These are phyloP conservation scores for Centroberyx gerrardi DNA, from an alignment of 2,797 vertebrate genomes.

Conservation along the genomic window DNA sequence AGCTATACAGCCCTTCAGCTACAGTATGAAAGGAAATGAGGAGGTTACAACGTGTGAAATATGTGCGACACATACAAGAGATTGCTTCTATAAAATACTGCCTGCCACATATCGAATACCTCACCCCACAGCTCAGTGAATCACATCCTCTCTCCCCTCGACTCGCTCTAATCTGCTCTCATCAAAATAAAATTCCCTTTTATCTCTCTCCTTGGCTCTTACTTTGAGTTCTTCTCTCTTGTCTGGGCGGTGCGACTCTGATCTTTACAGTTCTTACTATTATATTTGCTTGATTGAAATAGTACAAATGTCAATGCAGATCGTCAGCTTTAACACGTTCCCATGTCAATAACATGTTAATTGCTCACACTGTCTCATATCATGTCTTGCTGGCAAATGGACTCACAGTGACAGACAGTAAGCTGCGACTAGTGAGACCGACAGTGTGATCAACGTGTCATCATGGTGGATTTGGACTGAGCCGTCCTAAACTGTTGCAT, in stretches of 20 bases:
- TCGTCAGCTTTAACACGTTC: slow-evolving; percentile 13
- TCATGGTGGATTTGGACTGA: not conserved
- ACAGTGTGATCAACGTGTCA: not conserved
- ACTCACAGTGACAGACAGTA: slow-evolving; percentile 7
- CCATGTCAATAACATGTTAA: not conserved
- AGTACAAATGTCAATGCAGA: slow-evolving; percentile 14
- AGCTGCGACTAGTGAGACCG: slow-evolving; percentile 17
- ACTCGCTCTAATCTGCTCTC: slow-evolving; percentile 25
- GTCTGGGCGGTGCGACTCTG: slow-evolving; percentile 4
- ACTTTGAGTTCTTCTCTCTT: slow-evolving; percentile 19
- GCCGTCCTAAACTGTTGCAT: too few relatives aligned
- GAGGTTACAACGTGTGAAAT: not conserved
- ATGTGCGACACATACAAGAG: not conserved
- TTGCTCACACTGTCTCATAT: not conserved
- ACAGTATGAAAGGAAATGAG: slow-evolving; percentile 7
- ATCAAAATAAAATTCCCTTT: slow-evolving; percentile 38
- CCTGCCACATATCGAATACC: not conserved
- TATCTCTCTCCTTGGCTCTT: slow-evolving; percentile 12
- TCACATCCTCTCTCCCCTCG: slow-evolving; percentile 3
- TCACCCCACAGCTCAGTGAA: not conserved
- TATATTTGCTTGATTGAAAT: not conserved
- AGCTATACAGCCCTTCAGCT: slow-evolving; percentile 1
- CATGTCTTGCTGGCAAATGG: not conserved
- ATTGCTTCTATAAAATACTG: not conserved
- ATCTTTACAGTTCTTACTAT: slow-evolving; percentile 9